These are phyloP conservation scores for Centropus unirufus DNA, from an alignment of 2,113 vertebrate genomes.

Conservation along the genomic window DNA sequence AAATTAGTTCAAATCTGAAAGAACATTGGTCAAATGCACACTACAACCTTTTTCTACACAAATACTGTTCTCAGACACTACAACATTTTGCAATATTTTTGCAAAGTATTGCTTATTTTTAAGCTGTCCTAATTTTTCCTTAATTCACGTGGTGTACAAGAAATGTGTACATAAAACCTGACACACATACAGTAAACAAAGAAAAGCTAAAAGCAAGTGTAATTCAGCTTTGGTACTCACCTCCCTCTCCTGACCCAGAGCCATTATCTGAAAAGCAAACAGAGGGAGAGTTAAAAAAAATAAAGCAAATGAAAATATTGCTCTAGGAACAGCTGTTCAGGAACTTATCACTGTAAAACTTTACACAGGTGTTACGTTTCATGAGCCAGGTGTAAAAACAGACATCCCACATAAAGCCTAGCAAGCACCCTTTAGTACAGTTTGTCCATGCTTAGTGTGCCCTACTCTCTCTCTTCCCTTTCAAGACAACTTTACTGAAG, in stretches of 20 bases:
- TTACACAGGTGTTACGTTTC: constrained; percentile 16
- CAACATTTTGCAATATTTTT: not conserved
- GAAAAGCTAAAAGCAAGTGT: not conserved
- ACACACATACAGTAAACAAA: not conserved
- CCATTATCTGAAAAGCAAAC: constrained; percentile 83
- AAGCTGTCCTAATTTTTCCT: not conserved
- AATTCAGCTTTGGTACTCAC: constrained; percentile 73
- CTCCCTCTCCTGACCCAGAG: constrained; percentile 92
- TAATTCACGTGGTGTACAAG: not conserved
- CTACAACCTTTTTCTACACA: not conserved
- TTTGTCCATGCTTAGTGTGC: not conserved
- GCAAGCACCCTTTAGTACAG: not conserved
- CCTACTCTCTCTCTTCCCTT: not conserved
- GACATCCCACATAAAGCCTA: not conserved
- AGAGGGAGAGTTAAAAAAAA: not conserved
- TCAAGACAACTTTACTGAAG: not conserved
- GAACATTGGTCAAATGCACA: not conserved
- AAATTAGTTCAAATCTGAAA: not conserved
- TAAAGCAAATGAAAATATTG: constrained; percentile 53
- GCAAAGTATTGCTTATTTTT: not conserved
- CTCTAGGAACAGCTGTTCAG: constrained; percentile 7
- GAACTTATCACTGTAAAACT: constrained; percentile 10
- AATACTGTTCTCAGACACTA: not conserved
- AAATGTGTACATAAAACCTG: not conserved
- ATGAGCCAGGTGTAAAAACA: constrained; percentile 49